A percentile compares a stretch with the other conserved stretches of the same genome.
Evolutionary conservation across 2,888 invertebrate species (phyloP).

Genomic region (Iselma pallidipennis): DNA sequence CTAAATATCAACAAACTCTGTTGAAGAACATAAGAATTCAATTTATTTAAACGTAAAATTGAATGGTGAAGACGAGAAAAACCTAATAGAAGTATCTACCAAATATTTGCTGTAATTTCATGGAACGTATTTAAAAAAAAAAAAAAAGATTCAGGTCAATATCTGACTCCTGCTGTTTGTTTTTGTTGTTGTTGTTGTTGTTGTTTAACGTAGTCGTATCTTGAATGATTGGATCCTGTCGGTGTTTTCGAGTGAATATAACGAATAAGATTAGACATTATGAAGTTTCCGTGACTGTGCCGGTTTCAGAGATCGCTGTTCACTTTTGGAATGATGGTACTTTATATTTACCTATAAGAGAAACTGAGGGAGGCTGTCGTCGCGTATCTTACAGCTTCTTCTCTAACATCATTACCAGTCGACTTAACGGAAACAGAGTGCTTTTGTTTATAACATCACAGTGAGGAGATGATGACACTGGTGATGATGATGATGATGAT

Average conservation of each 20-base stretch:
- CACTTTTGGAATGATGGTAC: constrained; percentile 1
- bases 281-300: constrained; percentile 3
- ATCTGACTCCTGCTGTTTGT: too few species aligned
- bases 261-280: background rate
- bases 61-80: too few species aligned
- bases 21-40: too few species aligned
- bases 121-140: too few species aligned
- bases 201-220: background rate
- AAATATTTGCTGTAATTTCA: too few species aligned
- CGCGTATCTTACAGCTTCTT: background rate
- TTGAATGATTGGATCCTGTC: constrained; percentile 2
- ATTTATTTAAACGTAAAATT: too few species aligned
- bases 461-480: background rate
- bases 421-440: constrained; percentile 5
- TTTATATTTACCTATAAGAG: background rate
- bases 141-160: too few species aligned
- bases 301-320: background rate
- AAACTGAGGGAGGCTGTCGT: background rate
- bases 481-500: background rate
- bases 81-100: too few species aligned
- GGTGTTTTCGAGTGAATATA: background rate
- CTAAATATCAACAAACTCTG: too few species aligned
- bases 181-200: background rate
- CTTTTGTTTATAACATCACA: background rate
- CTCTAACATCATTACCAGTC: constrained; percentile 3